Conservation (phyloP, 2,888 invertebrate species). For the Agrochola lota region DNA sequence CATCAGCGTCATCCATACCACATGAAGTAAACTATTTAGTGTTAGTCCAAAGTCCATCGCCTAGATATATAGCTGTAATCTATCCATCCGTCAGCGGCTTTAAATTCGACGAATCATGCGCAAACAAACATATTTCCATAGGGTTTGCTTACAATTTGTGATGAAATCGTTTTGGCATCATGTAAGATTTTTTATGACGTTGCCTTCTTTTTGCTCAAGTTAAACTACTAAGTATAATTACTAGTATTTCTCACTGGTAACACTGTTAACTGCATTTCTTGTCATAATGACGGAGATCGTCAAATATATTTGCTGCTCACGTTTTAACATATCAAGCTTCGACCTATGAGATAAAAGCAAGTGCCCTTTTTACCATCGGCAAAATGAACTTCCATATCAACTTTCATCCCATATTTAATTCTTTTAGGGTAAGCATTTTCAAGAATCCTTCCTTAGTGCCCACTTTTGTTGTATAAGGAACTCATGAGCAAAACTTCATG, state of each 20-base stretch:
- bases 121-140: background rate
- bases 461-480: background rate
- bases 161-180: too few species aligned
- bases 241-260: background rate
- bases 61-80: conserved; percentile 17
- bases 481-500: too few species aligned
- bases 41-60: background rate
- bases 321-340: background rate
- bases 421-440: background rate
- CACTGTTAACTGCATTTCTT: background rate
- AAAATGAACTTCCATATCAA: background rate
- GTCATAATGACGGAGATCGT: background rate
- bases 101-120: conserved; percentile 2
- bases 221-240: background rate
- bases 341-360: background rate
- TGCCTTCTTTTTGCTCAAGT: background rate
- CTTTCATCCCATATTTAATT: too few species aligned
- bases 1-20: conserved; percentile 22
- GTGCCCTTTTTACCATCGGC: background rate
- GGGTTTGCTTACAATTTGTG: too few species aligned
- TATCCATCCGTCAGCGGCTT: conserved; percentile 6
- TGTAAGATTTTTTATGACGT: background rate
- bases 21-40: conserved; percentile 35
- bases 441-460: too few species aligned
- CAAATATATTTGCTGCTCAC: background rate